Conservation (phyloP, 2,888 invertebrate species). For the Caenorhabditis sp. region DNA sequence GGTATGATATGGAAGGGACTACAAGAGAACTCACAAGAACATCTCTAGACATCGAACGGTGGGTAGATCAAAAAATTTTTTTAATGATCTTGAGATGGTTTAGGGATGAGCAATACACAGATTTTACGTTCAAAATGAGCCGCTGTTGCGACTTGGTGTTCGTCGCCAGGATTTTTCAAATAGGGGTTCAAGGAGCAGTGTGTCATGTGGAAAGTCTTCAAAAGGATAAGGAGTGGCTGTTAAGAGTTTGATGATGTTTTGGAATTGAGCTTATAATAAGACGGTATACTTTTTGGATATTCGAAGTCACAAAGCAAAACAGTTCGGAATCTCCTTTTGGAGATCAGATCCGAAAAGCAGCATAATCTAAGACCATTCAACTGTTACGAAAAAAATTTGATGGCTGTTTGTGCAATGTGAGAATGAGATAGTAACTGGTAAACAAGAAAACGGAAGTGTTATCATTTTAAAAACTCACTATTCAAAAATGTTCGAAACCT, state of each 20-base stretch:
- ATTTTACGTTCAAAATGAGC: neutral
- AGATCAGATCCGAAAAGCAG: no score
- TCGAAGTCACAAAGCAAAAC: no score
- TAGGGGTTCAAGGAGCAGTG: neutral
- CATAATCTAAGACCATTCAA: no score
- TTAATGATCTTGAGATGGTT: neutral
- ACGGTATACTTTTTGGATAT: no score
- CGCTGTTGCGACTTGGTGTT: neutral
- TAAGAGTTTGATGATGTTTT: neutral
- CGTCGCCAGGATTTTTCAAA: neutral
- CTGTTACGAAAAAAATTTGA: no score
- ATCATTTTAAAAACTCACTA: neutral
- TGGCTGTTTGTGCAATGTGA: no score
- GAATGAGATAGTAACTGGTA: no score
- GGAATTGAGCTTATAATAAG: no score
- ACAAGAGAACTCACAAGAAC: neutral
- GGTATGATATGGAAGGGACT: neutral
- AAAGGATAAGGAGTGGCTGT: neutral
- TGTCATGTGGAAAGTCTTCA: neutral
- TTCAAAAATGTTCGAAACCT: neutral
- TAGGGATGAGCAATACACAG: neutral
- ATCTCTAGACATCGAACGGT: neutral
- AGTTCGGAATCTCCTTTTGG: no score
- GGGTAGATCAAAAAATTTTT: no score
- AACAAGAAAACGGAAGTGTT: no score